These are phyloP conservation scores for Xiphophorus maculatus DNA, from an alignment of 2,113 vertebrate species.

Conservation along the genomic window DNA sequence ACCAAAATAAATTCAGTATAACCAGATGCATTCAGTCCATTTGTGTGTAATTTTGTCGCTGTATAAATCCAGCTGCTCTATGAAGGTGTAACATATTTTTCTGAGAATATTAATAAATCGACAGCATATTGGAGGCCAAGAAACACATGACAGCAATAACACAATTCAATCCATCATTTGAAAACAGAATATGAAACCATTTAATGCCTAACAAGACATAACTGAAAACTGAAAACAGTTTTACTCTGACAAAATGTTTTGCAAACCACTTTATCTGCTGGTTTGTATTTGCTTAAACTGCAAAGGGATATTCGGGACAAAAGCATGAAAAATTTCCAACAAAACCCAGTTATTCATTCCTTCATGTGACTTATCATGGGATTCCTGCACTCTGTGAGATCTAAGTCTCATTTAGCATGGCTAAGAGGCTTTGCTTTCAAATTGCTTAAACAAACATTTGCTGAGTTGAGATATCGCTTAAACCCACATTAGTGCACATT, in stretches of 20 bases:
- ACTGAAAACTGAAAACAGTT: too few species aligned
- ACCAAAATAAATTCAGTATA: too few species aligned
- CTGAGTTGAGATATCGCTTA: background rate
- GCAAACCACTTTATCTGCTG: background rate
- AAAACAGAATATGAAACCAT: too few species aligned
- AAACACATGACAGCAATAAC: too few species aligned
- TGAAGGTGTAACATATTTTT: too few species aligned
- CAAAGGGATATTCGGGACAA: background rate
- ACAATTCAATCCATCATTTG: too few species aligned
- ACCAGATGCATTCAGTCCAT: too few species aligned
- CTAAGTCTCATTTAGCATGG: background rate
- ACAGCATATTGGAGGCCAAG: too few species aligned
- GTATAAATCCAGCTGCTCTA: too few species aligned
- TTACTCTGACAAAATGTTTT: background rate
- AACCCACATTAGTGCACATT: background rate
- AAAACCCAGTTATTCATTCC: slow-evolving; percentile 1
- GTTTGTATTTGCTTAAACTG: slow-evolving; percentile 2
- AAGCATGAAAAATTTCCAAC: slow-evolving; percentile 5
- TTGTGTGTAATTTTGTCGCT: too few species aligned
- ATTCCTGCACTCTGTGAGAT: background rate
- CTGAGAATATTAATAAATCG: too few species aligned
- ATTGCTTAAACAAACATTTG: background rate
- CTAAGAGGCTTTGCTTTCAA: background rate
- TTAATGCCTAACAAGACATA: too few species aligned
- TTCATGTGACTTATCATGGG: slow-evolving; percentile 58